Evolutionary conservation across 2,888 invertebrate genomes (phyloP), one percentile per base, ranked within the genome.

Genomic region (Stenoptilia bipunctidactyla): DNA sequence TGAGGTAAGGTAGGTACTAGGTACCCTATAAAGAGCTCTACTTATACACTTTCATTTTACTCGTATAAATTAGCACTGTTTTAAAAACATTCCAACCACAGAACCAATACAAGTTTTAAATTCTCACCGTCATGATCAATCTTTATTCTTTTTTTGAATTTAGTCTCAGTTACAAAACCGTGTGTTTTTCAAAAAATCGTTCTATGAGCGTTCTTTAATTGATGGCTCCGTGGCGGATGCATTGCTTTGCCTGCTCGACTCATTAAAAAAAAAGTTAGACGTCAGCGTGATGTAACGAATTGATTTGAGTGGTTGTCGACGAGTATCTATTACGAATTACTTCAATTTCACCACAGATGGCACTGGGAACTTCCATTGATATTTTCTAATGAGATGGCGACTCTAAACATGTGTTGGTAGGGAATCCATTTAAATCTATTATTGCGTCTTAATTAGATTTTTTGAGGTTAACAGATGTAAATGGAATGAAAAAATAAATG

Each of bases 171-270:
- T 30, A n/a, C 3, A 12, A 30, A 30, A 3, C 12, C 2, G 69
- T 67, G 60, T 66, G 67, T 73, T 73, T 66, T 68, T 58, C 58
- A 64, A 58, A 60, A 63, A 66, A 51, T 53, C 53, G 61, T 59
- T 68, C 68, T 70, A 66, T 71, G 71, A 73, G 70, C 66, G 65
- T 66, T 74, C 63, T 72, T 76, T 79, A 76, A 79, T 79, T 77
- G 77, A 74, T 66, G 61, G 61, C 56, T 58, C 63, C 64, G 56
- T 51, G 53, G 53, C 53, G 56, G 48, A 70, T 72, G 70, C 62
- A 70, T 54, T 58, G 56, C 63, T 70, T 59, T 63, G 63, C 56
- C 53, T 58, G 61, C 35, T 20, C 20, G 20, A 20, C 8, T 10
- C 9, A 30, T 12, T 9, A 30, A 30, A 30, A 30, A 30, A 30